Conservation (phyloP, 2,113 vertebrate species). For the Puma concolor region DNA sequence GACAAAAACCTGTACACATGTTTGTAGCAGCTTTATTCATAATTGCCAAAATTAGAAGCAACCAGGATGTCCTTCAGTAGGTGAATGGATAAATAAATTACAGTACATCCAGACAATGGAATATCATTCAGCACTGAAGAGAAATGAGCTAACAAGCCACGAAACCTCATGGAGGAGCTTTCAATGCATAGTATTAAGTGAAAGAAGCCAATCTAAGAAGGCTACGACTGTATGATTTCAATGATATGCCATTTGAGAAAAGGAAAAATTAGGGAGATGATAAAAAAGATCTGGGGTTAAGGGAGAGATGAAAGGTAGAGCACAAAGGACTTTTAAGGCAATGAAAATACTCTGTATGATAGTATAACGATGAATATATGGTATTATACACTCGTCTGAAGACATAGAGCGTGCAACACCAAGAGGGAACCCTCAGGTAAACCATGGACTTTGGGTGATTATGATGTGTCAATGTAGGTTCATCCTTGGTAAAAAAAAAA, state of each 20-base stretch:
- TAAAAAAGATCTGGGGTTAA: not conserved
- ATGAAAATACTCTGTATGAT: not conserved
- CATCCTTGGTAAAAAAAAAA: not conserved
- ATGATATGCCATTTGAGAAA: not conserved
- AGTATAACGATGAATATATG: not conserved
- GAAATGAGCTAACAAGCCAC: not conserved
- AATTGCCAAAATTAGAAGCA: conserved; percentile 16
- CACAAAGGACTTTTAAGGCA: not conserved
- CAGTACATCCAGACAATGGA: not conserved
- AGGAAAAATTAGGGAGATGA: not conserved
- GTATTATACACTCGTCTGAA: not conserved
- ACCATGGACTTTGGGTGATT: not conserved
- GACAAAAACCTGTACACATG: not conserved
- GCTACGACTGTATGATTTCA: not conserved
- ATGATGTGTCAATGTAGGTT: not conserved
- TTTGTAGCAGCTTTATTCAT: not conserved
- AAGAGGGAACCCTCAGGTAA: not conserved
- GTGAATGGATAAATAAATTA: not conserved
- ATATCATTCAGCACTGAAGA: not conserved
- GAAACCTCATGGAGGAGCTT: not conserved
- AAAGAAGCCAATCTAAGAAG: not conserved
- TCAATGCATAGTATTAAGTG: not conserved
- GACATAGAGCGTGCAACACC: not conserved
- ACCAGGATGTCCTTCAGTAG: not conserved
- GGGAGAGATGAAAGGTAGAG: not conserved